These are phyloP conservation scores for Mus spicilegus DNA, from an alignment of 2,113 vertebrate species.

Conservation along the genomic window DNA sequence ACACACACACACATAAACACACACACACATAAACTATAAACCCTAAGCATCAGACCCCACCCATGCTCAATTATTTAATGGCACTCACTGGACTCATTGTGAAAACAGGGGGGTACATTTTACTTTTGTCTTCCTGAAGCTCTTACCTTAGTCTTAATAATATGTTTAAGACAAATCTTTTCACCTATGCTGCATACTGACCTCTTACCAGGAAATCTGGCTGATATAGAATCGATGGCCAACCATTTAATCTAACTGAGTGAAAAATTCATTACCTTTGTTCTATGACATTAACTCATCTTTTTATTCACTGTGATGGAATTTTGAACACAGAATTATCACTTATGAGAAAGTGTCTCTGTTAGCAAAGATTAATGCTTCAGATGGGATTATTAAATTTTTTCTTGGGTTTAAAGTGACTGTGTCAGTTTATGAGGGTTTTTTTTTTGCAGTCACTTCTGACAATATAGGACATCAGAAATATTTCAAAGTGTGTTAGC, in stretches of 20 bases:
- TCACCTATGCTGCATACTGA: not conserved
- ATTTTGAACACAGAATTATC: conserved; percentile 2
- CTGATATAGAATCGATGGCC: not conserved
- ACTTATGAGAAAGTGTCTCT: not conserved
- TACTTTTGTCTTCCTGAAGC: not conserved
- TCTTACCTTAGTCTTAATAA: not conserved
- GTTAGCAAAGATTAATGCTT: not conserved
- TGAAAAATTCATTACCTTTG: not conserved
- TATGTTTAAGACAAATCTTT: not conserved
- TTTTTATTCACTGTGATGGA: not conserved
- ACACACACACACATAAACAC: no score
- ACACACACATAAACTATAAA: not conserved
- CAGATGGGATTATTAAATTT: not conserved
- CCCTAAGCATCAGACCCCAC: no score
- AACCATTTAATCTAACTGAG: not conserved
- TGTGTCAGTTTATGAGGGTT: not conserved
- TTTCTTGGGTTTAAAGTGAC: not conserved
- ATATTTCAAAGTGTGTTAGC: not conserved
- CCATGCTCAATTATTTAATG: not conserved
- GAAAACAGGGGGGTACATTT: not conserved
- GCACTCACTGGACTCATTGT: not conserved
- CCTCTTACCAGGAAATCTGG: not conserved
- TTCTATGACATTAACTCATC: not conserved
- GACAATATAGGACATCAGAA: not conserved
- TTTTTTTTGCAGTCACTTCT: not conserved